Base-by-base conservation (phyloP, 64 coral and sea anemone genomes). In the Stylophora pistillata region DNA sequence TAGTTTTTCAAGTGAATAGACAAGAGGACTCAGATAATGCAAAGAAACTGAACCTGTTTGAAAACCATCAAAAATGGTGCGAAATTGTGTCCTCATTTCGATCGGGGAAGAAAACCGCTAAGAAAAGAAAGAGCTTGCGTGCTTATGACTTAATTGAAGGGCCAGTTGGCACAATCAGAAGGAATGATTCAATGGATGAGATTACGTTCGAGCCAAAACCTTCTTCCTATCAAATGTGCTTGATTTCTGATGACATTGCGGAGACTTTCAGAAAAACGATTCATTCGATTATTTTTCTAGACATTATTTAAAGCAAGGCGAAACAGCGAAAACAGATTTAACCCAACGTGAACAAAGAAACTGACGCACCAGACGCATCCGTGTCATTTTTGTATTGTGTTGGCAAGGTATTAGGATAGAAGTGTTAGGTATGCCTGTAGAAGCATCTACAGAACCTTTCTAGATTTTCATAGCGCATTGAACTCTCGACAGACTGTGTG, bases 91-190 rank as follows among this genome's bases (percentile, higher is more conserved):
- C 80, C 23, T 71, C 61, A 26, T 94, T 89, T 86, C 25, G 87
- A 53, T 85, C 79, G 23, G 58, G 78, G 16, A 74, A 21, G 10
- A 6, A 10, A 21, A 85, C 47, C 15, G 61, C 30, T 1, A 79
- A 65, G 57, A 79, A 61, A 31, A 57, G 71, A 18, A 74, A 94
- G 30, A 70, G 23, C 26, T 55, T 78, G 17, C 85, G 64, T 10
- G 26, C 66, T 1, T 72, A 76, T 84, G 87, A 89, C 55, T 85
- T 82, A 15, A 94, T 94, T 72, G 77, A 88, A 59, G 92, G 92
- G 1, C 92, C 92, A 17, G 15, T 52, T 27, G 79, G 78, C 2
- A 64, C 78, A 64, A 21, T 83, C 13, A 52, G 4, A 14, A 15
- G 32, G n/a, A 61, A 11, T 20, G 79, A 81, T n/a, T n/a, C n/a